Evolutionary conservation across 2,113 vertebrate genomes (phyloP), one percentile per base, ranked within the genome.

Genomic region (Triplophysa rosa): DNA sequence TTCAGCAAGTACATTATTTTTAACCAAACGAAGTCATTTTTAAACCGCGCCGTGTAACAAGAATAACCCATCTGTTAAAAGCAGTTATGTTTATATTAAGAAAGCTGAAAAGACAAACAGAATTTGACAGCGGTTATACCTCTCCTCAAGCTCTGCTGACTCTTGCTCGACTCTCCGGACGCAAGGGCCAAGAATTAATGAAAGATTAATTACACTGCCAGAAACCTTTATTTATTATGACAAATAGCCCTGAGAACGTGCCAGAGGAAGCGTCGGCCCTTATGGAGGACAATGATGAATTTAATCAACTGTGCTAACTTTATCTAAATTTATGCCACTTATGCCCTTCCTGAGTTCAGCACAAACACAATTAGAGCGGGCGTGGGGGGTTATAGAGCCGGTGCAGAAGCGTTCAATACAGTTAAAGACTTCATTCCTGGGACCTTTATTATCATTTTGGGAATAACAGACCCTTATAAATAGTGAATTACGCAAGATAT

Each of bases 221-320:
- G 67, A 86, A 86, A 67, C 77, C 83, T 77, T 81, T 82, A 82
- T 89, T 84, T 81, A 88, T 80, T 81, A 78, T 77, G 66, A 84
- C 80, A 65, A 80, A 78, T 66, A 78, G 67, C 47, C 69, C 47
- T 23, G 24, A 64, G 72, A 80, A 56, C 33, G 47, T 21, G 47
- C 52, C 40, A 66, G 78, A 77, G 45, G 62, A 76, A 77, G 68
- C 16, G 6, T 14, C 42, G 21, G 17, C 13, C 33, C 59, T 78
- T 88, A 83, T 75, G 37, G 63, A 85, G 87, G 87, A 92, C 89
- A 90, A 89, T 90, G 82, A 88, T 85, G 78, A 83, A 88, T 89
- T 89, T 84, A 91, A 92, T 91, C 87, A 91, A 85, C 73, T 75
- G 82, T 58, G 85, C 81, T 75, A 82, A 73, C 79, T 82, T 76